Evolutionary conservation across 2,797 vertebrate genomes (phyloP).

Genomic region (Anableps anableps): DNA sequence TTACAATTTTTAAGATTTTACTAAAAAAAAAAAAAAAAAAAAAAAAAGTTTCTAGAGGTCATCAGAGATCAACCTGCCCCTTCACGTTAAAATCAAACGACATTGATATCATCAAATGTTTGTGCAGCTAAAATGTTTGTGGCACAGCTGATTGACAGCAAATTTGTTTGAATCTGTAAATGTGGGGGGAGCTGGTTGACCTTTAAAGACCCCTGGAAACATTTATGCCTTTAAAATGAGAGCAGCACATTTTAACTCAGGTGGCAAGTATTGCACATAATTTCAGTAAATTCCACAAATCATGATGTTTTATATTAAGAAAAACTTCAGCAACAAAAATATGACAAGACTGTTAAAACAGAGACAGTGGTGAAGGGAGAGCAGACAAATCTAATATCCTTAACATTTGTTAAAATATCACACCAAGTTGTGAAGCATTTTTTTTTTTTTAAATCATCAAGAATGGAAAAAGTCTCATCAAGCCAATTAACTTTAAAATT

Average conservation of each 20-base stretch:
- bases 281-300: neutral
- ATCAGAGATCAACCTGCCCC: too few relatives aligned
- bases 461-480: neutral
- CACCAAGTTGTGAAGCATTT: neutral
- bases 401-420: neutral
- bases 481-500: neutral
- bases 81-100: too few relatives aligned
- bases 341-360: neutral
- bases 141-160: too few relatives aligned
- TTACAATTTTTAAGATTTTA: too few relatives aligned
- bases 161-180: too few relatives aligned
- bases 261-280: neutral
- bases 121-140: too few relatives aligned
- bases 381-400: neutral
- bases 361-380: neutral
- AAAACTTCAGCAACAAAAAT: neutral
- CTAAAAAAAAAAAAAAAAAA: too few relatives aligned
- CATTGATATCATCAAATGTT: too few relatives aligned
- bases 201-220: too few relatives aligned
- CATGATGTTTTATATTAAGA: neutral
- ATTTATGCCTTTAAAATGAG: neutral
- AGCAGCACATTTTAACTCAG: neutral
- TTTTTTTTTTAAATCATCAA: neutral
- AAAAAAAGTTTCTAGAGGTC: too few relatives aligned
- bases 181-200: too few relatives aligned